These are phyloP conservation scores for Cheilosia pagana DNA, from an alignment of 2,888 invertebrate genomes.

Conservation along the genomic window DNA sequence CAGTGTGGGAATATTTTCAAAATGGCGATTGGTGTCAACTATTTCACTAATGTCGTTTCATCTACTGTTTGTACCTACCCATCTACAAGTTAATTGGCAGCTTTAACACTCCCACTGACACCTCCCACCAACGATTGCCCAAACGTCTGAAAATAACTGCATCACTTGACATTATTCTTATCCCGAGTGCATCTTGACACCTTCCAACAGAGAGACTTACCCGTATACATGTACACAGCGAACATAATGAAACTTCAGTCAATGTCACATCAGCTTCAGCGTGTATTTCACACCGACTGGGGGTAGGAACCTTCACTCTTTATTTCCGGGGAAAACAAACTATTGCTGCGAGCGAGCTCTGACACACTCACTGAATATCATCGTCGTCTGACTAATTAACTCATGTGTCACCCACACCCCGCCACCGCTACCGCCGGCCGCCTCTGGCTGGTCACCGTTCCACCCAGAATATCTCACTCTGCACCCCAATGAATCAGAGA, in stretches of 20 bases:
- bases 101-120: too few species aligned
- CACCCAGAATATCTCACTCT: slow-evolving; percentile 10
- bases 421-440: background rate
- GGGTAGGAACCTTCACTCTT: slow-evolving; percentile 27
- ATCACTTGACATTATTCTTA: slow-evolving; percentile 64
- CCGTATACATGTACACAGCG: background rate
- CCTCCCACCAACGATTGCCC: slow-evolving; percentile 9
- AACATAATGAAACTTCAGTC: slow-evolving; percentile 59
- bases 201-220: slow-evolving; percentile 32
- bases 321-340: slow-evolving; percentile 54
- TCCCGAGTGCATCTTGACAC: slow-evolving; percentile 36
- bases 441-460: background rate
- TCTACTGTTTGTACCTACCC: background rate
- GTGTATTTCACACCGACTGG: background rate
- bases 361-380: slow-evolving; percentile 71
- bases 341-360: slow-evolving; percentile 37
- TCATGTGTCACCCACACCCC: slow-evolving; percentile 63
- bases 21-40: too few species aligned
- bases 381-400: slow-evolving; percentile 72
- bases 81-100: background rate
- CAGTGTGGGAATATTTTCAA: too few species aligned
- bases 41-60: too few species aligned
- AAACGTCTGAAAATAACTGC: slow-evolving; percentile 53
- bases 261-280: slow-evolving; percentile 57
- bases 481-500: slow-evolving; percentile 46